Conservation (phyloP, 2,888 invertebrate species). For the Drosophila picticornis region DNA sequence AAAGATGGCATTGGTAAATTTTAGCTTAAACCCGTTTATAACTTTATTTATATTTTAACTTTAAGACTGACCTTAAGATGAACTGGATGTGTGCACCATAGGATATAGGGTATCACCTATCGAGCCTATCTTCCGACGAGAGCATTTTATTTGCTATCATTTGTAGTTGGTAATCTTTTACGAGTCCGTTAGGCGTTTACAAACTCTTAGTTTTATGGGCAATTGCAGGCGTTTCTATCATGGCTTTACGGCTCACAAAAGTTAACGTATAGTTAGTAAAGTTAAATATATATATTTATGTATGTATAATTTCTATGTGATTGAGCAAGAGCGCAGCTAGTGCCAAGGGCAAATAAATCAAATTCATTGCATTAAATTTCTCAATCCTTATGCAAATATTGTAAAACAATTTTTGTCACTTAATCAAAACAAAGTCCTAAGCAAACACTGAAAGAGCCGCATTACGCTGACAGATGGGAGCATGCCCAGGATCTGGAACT, state of each 20-base stretch:
- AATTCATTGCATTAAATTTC: constrained; percentile 52
- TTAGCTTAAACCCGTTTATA: no score
- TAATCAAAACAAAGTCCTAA: constrained; percentile 77
- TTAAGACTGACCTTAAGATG: no score
- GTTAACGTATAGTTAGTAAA: no score
- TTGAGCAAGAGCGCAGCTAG: constrained; percentile 30
- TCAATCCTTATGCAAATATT: constrained; percentile 68
- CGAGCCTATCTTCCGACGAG: neutral
- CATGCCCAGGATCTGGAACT: constrained; percentile 12
- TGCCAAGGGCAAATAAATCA: constrained; percentile 62
- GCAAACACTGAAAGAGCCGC: constrained; percentile 50
- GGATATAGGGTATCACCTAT: neutral
- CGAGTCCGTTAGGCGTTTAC: constrained; percentile 42
- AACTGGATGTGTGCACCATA: no score
- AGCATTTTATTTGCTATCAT: constrained; percentile 28
- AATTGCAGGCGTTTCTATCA: constrained; percentile 63
- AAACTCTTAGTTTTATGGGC: constrained; percentile 59
- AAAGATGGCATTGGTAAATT: no score
- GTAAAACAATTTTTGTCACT: constrained; percentile 63
- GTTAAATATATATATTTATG: constrained; percentile 32
- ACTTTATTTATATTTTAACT: no score
- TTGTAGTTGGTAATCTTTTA: constrained; percentile 52
- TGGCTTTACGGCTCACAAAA: constrained; percentile 70
- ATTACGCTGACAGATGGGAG: constrained; percentile 16
- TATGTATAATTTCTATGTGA: constrained; percentile 18